Evolutionary conservation across 2,888 invertebrate species (phyloP).

Genomic region (Eupithecia centaureata): DNA sequence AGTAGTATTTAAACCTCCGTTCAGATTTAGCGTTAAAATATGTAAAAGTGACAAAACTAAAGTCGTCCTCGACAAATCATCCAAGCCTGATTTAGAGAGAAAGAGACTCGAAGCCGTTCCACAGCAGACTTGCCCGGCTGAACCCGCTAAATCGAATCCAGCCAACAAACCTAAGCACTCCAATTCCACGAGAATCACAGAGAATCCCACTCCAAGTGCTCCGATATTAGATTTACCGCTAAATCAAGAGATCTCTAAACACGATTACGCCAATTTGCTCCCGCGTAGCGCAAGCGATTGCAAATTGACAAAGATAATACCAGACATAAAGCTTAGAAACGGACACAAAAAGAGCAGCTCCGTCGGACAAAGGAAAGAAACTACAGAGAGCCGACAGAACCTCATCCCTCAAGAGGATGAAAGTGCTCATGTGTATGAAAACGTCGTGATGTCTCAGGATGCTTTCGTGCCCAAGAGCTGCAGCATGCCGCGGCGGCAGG

Average conservation of each 20-base stretch:
- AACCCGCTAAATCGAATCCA: constrained; percentile 61
- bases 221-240: constrained; percentile 60
- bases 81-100: constrained; percentile 77
- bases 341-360: constrained; percentile 79
- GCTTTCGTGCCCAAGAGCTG: constrained; percentile 73
- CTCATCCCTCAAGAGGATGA: constrained; percentile 75
- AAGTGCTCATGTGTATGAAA: constrained; percentile 76
- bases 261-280: constrained; percentile 74
- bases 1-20: constrained; percentile 94
- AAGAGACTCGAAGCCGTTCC: constrained; percentile 64
- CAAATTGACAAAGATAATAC: constrained; percentile 66
- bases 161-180: constrained; percentile 66
- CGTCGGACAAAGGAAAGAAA: constrained; percentile 73
- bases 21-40: constrained; percentile 92
- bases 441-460: constrained; percentile 66
- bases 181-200: constrained; percentile 59
- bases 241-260: constrained; percentile 55
- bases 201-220: constrained; percentile 48
- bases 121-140: constrained; percentile 56
- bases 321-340: constrained; percentile 60
- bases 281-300: constrained; percentile 78
- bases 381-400: constrained; percentile 79
- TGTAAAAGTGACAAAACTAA: constrained; percentile 88
- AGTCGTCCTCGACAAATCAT: constrained; percentile 84
- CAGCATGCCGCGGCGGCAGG: constrained; percentile 77